Evolutionary conservation across 2,888 invertebrate species (phyloP).

Genomic region (Tryphoninae sp.): DNA sequence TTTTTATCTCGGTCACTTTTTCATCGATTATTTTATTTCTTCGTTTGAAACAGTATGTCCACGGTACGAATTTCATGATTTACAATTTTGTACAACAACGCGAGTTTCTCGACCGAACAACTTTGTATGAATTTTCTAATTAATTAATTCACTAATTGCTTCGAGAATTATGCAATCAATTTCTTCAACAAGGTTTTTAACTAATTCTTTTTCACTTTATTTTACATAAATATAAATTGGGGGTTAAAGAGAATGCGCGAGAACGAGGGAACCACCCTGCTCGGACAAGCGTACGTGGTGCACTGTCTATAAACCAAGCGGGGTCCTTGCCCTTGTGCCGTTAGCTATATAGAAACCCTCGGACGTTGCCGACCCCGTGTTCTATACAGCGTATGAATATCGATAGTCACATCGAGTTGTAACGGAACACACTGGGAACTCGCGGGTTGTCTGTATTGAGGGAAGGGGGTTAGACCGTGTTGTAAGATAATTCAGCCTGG

Average conservation of each 20-base stretch:
- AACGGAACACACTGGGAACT: conserved; percentile 29
- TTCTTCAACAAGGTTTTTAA: background rate
- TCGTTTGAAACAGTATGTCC: conserved; percentile 74
- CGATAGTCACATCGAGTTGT: conserved; percentile 72
- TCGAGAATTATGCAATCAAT: background rate
- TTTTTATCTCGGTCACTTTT: conserved; percentile 59
- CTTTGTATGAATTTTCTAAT: background rate
- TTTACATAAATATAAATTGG: background rate
- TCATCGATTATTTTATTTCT: conserved; percentile 74
- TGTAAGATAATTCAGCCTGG: conserved; percentile 59
- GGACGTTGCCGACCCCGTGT: conserved; percentile 52
- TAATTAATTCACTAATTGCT: background rate
- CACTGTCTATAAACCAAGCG: conserved; percentile 67
- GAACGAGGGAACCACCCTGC: conserved; percentile 62
- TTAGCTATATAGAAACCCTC: conserved; percentile 70
- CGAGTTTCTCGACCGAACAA: background rate
- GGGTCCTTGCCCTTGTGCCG: conserved; percentile 79
- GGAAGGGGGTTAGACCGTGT: conserved; percentile 47
- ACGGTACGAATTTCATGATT: conserved; percentile 75
- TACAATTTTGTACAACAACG: background rate
- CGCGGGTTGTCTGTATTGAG: conserved; percentile 24
- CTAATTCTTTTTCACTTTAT: background rate
- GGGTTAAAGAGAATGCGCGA: conserved; percentile 50
- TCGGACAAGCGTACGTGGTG: conserved; percentile 68
- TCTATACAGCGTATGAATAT: conserved; percentile 71